Evolutionary conservation across 1,140 invertebrate genomes (phyloP), one percentile per base, ranked within the genome.

Genomic region (Macrosteles quadrilineatus): DNA sequence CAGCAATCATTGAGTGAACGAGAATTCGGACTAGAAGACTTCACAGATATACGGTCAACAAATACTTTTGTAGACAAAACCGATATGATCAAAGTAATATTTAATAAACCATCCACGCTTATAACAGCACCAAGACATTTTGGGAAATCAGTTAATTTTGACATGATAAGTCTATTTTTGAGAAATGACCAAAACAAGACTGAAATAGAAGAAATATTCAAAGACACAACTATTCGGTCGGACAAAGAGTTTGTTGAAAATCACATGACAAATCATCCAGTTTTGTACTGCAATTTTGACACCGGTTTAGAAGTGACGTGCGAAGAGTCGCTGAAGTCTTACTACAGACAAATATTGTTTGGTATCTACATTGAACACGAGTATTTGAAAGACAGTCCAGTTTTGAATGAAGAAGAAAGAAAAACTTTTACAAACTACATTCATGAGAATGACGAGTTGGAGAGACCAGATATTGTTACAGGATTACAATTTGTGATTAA

Each of bases 231-330:
- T 4, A 50, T 50, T 50, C n/a, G 14, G 14, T 17, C 47, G n/a
- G 47, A 50, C n/a, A 21, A 50, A 21, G n/a, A 50, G n/a, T 50
- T 50, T 50, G 47, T 50, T 50, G 47, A 50, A 21, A 50, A 50
- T 21, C 47, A 50, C n/a, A 50, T 50, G 47, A 50, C 47, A 17
- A 50, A 21, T 21, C 47, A 50, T 50, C 47, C 47, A 11, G 47
- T 50, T 50, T 21, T 50, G n/a, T 50, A 50, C n/a, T 50, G 47
- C 21, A 50, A 50, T n/a, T 50, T 50, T 50, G 47, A 50, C 47
- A 21, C 47, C 4, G 47, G 47, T 19, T 21, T 59, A 59, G 55
- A 59, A 23, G 55, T 59, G 23, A 59, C 27, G 9, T 59, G 55
- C 27, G 23, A 29, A 59, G 29, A 59, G 11, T n/a, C 29, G 3